These are phyloP conservation scores for Manis pentadactyla DNA, from an alignment of 2,797 vertebrate genomes.

Conservation along the genomic window DNA sequence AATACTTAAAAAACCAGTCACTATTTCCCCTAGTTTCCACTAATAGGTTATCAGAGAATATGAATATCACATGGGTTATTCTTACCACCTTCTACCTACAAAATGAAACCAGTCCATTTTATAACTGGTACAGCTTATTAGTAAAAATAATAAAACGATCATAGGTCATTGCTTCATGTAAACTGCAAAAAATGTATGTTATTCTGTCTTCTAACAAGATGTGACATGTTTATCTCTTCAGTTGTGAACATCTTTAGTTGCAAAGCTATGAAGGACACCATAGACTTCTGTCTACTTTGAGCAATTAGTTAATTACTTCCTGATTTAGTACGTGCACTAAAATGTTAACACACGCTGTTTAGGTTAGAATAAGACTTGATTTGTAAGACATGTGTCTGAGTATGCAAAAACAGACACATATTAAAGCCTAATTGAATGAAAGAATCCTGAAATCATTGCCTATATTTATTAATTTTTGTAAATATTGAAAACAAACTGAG, in stretches of 20 bases:
- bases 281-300: neutral
- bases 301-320: neutral
- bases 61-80: neutral
- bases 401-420: neutral
- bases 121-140: neutral
- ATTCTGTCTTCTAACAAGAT: neutral
- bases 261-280: neutral
- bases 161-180: neutral
- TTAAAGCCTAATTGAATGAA: constrained; percentile 18
- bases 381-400: neutral
- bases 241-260: neutral
- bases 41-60: neutral
- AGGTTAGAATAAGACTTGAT: neutral
- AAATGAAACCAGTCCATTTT: neutral
- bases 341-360: neutral
- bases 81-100: neutral
- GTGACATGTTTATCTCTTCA: neutral
- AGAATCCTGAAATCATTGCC: neutral
- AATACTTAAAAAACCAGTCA: neutral
- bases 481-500: neutral
- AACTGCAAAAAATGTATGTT: neutral
- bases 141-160: constrained; percentile 2
- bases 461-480: neutral
- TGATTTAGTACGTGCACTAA: neutral
- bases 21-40: neutral